phyloP scores from a whole-genome alignment of 2,888 invertebrate genomes.

The Ichneumon xanthorius region DNA sequence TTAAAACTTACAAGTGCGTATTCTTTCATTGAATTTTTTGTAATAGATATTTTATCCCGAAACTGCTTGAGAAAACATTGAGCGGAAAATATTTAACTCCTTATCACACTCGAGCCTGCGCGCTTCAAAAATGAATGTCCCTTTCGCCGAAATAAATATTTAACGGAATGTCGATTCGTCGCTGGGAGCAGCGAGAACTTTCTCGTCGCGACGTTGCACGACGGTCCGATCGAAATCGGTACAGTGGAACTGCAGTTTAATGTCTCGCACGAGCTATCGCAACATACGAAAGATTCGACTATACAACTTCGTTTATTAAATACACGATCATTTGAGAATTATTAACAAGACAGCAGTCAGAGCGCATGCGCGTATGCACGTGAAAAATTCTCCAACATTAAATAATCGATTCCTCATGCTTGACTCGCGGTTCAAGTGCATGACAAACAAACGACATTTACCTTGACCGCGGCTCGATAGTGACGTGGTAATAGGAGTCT shows the following conservation, averaged over 20 bases:
- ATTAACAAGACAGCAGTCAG: not conserved
- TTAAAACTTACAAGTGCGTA: not conserved
- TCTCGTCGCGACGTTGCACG: constrained; percentile 8
- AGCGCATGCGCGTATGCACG: not conserved
- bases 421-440: constrained; percentile 41
- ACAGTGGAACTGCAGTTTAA: not conserved
- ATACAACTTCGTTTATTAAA: not conserved
- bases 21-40: not conserved
- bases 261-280: too few relatives aligned
- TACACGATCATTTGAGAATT: constrained; percentile 1
- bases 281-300: too few relatives aligned
- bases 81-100: too few relatives aligned
- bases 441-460: constrained; percentile 26
- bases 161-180: constrained; percentile 7
- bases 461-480: constrained; percentile 55
- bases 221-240: not conserved
- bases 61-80: too few relatives aligned
- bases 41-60: too few relatives aligned
- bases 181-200: not conserved
- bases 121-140: not conserved
- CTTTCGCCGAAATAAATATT: constrained; percentile 10
- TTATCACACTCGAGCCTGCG: not conserved
- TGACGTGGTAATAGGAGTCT: constrained; percentile 14
- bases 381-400: constrained; percentile 11
- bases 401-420: constrained; percentile 39